A percentile compares a stretch with the other conserved stretches of the same genome.
These are phyloP conservation scores for Gymnothorax reevesii DNA, from an alignment of 2,797 vertebrate species.

Conservation along the genomic window DNA sequence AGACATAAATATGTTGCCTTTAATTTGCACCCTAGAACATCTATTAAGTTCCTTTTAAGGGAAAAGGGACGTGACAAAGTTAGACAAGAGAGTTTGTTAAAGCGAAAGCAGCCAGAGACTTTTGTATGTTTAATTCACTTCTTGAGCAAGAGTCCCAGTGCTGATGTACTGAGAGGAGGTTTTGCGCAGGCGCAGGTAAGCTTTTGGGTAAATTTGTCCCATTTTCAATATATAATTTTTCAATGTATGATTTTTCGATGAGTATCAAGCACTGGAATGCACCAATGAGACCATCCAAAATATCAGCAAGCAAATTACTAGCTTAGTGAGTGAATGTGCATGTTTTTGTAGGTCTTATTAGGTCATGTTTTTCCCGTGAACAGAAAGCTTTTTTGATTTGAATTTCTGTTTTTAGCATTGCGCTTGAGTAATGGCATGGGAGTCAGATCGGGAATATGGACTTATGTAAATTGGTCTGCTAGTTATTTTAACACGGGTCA, in stretches of 20 bases:
- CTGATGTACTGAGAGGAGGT: not conserved
- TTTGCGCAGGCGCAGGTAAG: not conserved
- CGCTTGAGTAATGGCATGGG: slow-evolving; percentile 45
- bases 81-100: not conserved
- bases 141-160: not conserved
- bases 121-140: not conserved
- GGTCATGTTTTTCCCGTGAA: slow-evolving; percentile 43
- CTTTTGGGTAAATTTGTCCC: not conserved
- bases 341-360: slow-evolving; percentile 42
- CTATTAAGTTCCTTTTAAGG: not conserved
- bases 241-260: not conserved
- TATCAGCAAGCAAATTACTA: not conserved
- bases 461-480: slow-evolving; percentile 54
- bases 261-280: not conserved
- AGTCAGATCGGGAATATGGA: slow-evolving; percentile 34
- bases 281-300: not conserved
- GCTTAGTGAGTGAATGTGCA: not conserved
- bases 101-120: not conserved
- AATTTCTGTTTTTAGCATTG: slow-evolving; percentile 38
- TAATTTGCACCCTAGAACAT: not conserved
- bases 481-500: slow-evolving; percentile 41
- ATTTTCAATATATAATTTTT: not conserved
- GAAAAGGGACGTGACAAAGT: not conserved
- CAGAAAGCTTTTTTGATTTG: slow-evolving; percentile 36
- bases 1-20: not conserved